Percentiles rank a stretch among this genome's conserved stretches.
These are phyloP conservation scores for Tympanoctomys barrerae DNA, from an alignment of 2,797 vertebrate genomes.

Conservation along the genomic window DNA sequence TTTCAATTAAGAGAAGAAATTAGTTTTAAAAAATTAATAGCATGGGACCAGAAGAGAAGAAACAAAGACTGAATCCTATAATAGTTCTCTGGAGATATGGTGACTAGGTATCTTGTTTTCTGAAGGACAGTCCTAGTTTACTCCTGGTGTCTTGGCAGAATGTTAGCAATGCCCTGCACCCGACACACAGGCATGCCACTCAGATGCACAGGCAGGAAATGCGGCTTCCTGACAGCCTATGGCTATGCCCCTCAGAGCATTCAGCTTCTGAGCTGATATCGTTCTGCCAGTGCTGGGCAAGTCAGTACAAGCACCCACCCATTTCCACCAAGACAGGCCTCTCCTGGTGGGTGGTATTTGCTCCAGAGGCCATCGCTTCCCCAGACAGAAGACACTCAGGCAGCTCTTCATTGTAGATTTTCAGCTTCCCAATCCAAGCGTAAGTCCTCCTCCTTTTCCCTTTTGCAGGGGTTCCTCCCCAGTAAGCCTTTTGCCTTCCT, in stretches of 20 bases:
- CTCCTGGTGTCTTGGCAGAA: neutral
- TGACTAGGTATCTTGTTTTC: neutral
- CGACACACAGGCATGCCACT: neutral
- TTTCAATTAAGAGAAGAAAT: constrained; percentile 59
- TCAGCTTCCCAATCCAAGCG: neutral
- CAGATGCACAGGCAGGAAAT: neutral
- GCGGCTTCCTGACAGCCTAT: neutral
- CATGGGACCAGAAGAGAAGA: constrained; percentile 39
- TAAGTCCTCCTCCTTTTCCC: neutral
- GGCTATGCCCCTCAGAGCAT: neutral
- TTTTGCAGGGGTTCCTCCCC: neutral
- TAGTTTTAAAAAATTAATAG: constrained; percentile 22
- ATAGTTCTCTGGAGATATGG: constrained; percentile 39
- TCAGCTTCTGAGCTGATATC: neutral
- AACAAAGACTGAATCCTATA: neutral
- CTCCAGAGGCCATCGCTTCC: neutral
- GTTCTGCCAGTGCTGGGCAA: neutral
- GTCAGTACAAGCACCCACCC: neutral
- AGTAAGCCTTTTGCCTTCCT: neutral
- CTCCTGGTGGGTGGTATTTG: neutral
- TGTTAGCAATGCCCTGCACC: neutral
- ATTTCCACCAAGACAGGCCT: neutral
- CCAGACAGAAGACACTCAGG: neutral
- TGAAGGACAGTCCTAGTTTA: neutral
- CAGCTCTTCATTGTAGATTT: neutral